phyloP scores from a whole-genome alignment of 92 coral and sea anemone species.

The Chrysogorgia sp. region DNA sequence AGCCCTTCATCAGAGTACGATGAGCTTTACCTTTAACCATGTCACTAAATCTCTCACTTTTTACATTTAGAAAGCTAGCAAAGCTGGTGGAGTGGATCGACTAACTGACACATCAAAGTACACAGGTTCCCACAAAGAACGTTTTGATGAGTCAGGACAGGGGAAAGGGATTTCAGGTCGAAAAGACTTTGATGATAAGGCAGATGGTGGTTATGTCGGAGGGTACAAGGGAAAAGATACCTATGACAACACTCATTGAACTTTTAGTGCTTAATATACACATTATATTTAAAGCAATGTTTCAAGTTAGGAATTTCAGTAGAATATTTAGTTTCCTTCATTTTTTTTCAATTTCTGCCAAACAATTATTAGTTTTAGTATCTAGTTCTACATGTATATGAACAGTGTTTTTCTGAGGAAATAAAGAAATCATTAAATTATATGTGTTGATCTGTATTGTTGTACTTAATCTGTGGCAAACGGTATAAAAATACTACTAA shows the following conservation, averaged over 20 bases:
- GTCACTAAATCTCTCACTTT: no score
- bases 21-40: no score
- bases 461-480: no score
- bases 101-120: slow-evolving; percentile 90
- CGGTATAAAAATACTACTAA: no score
- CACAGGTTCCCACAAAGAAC: slow-evolving; percentile 97
- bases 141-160: slow-evolving; percentile 91
- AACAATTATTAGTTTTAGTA: no score
- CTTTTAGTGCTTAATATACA: neutral
- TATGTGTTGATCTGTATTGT: no score
- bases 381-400: no score
- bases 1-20: no score
- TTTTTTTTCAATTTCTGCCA: no score
- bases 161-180: slow-evolving; percentile 95
- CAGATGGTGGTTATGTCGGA: slow-evolving; percentile 84
- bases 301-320: neutral
- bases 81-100: slow-evolving; percentile 89
- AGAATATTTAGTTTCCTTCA: neutral
- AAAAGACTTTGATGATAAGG: slow-evolving; percentile 74
- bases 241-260: slow-evolving; percentile 73
- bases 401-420: no score
- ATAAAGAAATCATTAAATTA: no score
- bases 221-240: slow-evolving; percentile 86
- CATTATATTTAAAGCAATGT: neutral
- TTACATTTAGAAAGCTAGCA: slow-evolving; percentile 73